Base-by-base conservation (phyloP, 2,888 invertebrate species). In the Thecocarcelia acutangulata region DNA sequence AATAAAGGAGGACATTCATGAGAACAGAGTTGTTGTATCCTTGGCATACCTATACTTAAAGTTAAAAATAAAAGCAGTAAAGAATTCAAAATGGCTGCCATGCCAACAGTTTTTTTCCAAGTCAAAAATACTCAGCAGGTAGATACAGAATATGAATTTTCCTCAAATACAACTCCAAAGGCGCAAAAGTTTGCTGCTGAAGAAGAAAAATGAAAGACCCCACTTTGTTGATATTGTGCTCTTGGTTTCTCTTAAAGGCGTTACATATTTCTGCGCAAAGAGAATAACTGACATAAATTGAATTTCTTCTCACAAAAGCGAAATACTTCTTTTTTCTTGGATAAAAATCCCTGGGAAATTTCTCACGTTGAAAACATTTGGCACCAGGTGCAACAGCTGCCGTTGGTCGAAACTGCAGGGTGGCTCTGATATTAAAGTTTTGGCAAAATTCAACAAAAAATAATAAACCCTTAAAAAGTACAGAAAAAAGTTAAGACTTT, bases 351-450 rank as follows among this genome's bases (percentile, higher is more conserved):
- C 72, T 87, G 87, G 83, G 86, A 87, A 84, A 76, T 74, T 70
- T 80, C 52, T 40, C 6, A 42, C 59, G 24, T 50, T 48, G 13
- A 48, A 61, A 72, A 61, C 50, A 15, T 83, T 83, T 85, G 85
- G 84, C 87, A 87, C 87, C 87, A 88, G 87, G 87, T 88, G 87
- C 87, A 87, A 87, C 58, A 77, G 74, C 63, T 87, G 85, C 85
- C 86, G 87, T 88, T 88, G 87, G 80, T 76, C 72, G 59, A 73
- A 66, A 70, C 33, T 44, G 76, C 81, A 81, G 81, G 82, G 82
- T 82, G 66, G 72, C 75, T 82, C 64, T 24, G 42, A 74, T 59
- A 74, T 21, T 37, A 21, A 24, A 15, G 11, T 46, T 50, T 33
- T 19, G 11, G 28, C 28, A 19, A 24, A 8, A 5, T 33, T 5